Base-by-base conservation (phyloP, 2,888 invertebrate genomes). In the Mythimna pallens region DNA sequence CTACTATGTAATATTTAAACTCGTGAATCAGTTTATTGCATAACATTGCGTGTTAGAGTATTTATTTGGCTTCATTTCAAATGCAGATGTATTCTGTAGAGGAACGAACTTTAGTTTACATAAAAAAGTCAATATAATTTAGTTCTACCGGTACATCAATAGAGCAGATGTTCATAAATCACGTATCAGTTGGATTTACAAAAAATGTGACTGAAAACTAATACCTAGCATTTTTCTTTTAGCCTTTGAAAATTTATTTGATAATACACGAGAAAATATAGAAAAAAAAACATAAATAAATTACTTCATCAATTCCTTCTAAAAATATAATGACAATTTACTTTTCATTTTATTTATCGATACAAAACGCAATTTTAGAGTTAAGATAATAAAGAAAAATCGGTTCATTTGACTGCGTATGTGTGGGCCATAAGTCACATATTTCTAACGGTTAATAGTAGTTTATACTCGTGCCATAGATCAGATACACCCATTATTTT, bases 61-160 rank as follows among this genome's bases (percentile, higher is more conserved):
- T 72, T 77, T 77, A 76, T 86, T 86, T 86, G 78, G 81, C 72
- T 76, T 76, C 68, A 74, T 78, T 81, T 83, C 76, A 80, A 78
- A 83, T 77, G 66, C 64, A 58, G 54, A 73, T 72, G 40, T 61
- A 61, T 65, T 74, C 52, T 65, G 65, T 58, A 30, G 52, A 70
- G 34, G 17, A 66, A 61, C 22, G 52, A 61, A 52, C 64, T 57
- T 80, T 47, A 30, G 47, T 62, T 63, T 63, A 25, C 58, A 68
- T 58, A 50, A 65, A 76, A 73, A 80, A n/a, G 52, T 58, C 34
- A 66, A 72, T 57, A 62, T 50, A 12, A 74, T 73, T 62, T 62
- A 30, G 22, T 71, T 64, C 22, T 62, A 12, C 14, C 50, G n/a
- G 40, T 57, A 74, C 17, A 54, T 47, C 14, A 57, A 62, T 7